Percentiles rank a stretch among this genome's conserved stretches.
Conservation (phyloP, 1,140 invertebrate genomes). For the Armadillidium nasatum region DNA sequence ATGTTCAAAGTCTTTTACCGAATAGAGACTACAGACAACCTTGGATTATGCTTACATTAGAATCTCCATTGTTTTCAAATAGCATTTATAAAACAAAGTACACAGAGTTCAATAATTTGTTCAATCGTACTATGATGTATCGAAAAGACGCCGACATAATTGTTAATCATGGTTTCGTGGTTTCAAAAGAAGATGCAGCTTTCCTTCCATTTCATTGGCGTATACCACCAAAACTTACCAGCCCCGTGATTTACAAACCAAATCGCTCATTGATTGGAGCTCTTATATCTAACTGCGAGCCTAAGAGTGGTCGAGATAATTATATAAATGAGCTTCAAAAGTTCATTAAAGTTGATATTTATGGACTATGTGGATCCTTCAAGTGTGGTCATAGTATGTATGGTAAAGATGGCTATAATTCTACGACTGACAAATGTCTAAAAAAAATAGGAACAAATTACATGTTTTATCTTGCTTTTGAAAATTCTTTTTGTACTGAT, state of each 20-base stretch:
- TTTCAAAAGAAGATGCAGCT: slow-evolving; percentile 26
- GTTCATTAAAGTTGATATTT: slow-evolving; percentile 85
- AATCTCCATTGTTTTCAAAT: slow-evolving; percentile 1
- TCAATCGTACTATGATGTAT: slow-evolving; percentile 52
- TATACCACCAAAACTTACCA: background rate
- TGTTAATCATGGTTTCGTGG: slow-evolving; percentile 45
- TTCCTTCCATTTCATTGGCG: slow-evolving; percentile 29
- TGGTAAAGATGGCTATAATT: slow-evolving; percentile 20
- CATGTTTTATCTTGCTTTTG: slow-evolving; percentile 52
- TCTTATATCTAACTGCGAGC: slow-evolving; percentile 95
- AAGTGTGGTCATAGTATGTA: slow-evolving; percentile 56
- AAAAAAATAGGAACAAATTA: slow-evolving; percentile 41
- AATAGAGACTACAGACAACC: slow-evolving; percentile 10
- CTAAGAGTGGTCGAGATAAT: slow-evolving; percentile 74
- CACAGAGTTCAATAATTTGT: slow-evolving; percentile 33
- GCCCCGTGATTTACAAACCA: slow-evolving; percentile 58
- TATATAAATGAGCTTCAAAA: slow-evolving; percentile 80
- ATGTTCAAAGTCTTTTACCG: background rate
- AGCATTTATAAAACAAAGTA: background rate
- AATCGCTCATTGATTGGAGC: slow-evolving; percentile 78
- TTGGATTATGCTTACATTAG: slow-evolving; percentile 19
- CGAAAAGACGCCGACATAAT: slow-evolving; percentile 48
- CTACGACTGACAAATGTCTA: slow-evolving; percentile 43
- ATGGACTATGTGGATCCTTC: slow-evolving; percentile 79
- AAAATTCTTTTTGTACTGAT: slow-evolving; percentile 52